Conservation (phyloP, 2,113 vertebrate genomes). For the Hypanus sabinus region DNA sequence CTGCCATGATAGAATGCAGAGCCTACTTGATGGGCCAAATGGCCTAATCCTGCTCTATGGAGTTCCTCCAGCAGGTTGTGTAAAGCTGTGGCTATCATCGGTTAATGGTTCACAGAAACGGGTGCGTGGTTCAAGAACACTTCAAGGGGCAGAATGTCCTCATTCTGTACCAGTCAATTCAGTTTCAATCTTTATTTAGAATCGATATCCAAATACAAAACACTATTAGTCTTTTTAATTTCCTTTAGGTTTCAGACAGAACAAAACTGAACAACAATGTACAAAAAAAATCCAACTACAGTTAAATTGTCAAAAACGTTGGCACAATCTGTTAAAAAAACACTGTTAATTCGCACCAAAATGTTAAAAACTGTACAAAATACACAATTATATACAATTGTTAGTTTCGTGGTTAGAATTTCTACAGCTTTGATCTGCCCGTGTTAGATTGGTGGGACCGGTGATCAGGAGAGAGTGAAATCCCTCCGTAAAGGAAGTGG, state of each 20-base stretch:
- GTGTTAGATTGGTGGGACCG: neutral
- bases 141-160: neutral
- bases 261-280: neutral
- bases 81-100: neutral
- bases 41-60: too few species aligned
- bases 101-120: neutral
- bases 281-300: slow-evolving; percentile 2
- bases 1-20: too few species aligned
- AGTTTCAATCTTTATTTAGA: neutral
- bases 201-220: neutral
- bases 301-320: neutral
- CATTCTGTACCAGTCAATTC: too few species aligned
- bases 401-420: neutral
- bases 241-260: neutral
- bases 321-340: neutral
- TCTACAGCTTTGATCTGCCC: neutral
- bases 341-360: neutral
- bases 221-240: slow-evolving; percentile 28
- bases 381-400: slow-evolving; percentile 16
- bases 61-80: too few species aligned
- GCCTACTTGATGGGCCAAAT: too few species aligned
- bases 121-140: neutral
- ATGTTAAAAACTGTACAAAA: slow-evolving; percentile 16
- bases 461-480: neutral
- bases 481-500: neutral